Percentiles rank a stretch among this genome's conserved stretches.
Evolutionary conservation across 2,888 invertebrate species (phyloP).

Genomic region (Cremastobaeus sp.): DNA sequence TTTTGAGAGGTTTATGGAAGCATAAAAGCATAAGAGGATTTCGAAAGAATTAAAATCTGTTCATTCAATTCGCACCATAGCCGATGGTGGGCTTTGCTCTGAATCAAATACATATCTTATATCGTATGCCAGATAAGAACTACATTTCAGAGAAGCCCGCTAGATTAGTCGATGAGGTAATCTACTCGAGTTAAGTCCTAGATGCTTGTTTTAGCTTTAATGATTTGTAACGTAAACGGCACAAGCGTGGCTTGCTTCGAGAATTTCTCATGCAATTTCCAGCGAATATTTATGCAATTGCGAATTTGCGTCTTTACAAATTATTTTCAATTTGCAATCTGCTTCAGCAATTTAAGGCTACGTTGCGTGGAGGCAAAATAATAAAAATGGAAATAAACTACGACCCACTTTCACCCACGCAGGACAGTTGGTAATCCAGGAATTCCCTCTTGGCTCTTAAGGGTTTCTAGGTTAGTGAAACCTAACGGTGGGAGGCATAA

Average conservation of each 20-base stretch:
- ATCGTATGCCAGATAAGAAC: neutral
- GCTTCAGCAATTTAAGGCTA: constrained; percentile 6
- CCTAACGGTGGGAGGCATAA: constrained; percentile 19
- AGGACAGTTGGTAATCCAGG: constrained; percentile 26
- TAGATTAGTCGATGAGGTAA: too few relatives aligned
- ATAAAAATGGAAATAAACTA: constrained; percentile 34
- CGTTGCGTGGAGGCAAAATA: constrained; percentile 20
- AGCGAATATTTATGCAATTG: too few relatives aligned
- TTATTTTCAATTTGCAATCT: too few relatives aligned
- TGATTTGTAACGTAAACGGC: too few relatives aligned
- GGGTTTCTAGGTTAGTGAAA: constrained; percentile 34
- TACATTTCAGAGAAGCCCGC: constrained; percentile 13
- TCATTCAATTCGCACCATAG: constrained; percentile 33
- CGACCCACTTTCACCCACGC: constrained; percentile 38
- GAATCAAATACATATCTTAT: constrained; percentile 19
- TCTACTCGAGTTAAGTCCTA: too few relatives aligned
- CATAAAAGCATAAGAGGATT: constrained; percentile 52
- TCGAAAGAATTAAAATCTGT: constrained; percentile 45
- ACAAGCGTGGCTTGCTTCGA: too few relatives aligned
- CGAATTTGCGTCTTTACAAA: too few relatives aligned
- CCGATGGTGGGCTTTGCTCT: constrained; percentile 23
- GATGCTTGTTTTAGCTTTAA: too few relatives aligned
- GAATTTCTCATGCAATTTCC: too few relatives aligned
- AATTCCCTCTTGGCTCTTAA: constrained; percentile 34
- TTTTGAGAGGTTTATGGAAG: constrained; percentile 35